phyloP scores from a whole-genome alignment of 2,113 vertebrate species.

The Struthidea cinerea region DNA sequence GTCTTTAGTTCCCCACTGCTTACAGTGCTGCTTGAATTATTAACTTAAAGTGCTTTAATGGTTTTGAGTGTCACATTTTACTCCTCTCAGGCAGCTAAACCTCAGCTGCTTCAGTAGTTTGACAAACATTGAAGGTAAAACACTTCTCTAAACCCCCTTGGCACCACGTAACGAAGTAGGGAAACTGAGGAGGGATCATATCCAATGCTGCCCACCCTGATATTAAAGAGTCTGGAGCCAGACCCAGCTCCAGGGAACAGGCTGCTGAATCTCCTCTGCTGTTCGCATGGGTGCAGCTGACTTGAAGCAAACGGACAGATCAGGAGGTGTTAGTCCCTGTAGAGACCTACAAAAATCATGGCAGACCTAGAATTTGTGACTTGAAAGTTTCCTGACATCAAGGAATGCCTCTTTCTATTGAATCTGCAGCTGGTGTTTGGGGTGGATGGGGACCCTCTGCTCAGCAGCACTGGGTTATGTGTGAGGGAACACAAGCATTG shows the following conservation, averaged over 20 bases:
- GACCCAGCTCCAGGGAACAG: not conserved
- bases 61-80: not conserved
- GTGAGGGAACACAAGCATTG: not conserved
- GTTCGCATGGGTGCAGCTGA: not conserved
- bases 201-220: not conserved
- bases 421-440: not conserved
- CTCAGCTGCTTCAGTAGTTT: not conserved
- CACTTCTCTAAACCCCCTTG: not conserved
- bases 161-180: accelerated
- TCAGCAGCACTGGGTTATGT: not conserved
- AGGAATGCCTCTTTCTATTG: not conserved
- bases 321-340: not conserved
- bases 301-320: not conserved
- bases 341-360: not conserved
- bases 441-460: not conserved
- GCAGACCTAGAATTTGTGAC: not conserved
- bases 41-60: not conserved
- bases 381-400: not conserved
- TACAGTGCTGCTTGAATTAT: not conserved
- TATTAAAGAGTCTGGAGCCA: not conserved
- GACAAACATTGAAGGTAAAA: not conserved
- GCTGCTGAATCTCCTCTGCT: not conserved
- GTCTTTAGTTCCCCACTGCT: not conserved
- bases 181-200: not conserved
- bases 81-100: not conserved